phyloP scores from a whole-genome alignment of 2,113 vertebrate genomes.

The Promerops cafer region DNA sequence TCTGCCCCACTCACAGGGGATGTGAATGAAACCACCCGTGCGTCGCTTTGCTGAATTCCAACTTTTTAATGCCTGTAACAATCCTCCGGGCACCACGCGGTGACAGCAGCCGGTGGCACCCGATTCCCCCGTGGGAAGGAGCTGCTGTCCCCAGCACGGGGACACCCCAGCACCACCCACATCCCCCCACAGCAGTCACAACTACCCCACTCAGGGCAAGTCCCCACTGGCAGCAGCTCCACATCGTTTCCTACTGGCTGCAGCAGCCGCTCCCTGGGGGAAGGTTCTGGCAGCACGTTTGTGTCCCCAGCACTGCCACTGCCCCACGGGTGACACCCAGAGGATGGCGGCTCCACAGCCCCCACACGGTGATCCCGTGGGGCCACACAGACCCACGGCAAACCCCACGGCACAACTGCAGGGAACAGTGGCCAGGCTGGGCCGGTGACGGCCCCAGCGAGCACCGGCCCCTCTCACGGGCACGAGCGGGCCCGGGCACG shows the following conservation, averaged over 20 bases:
- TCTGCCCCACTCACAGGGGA: background rate
- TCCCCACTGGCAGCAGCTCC: background rate
- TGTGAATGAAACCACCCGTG: background rate
- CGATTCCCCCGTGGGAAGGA: fast-evolving
- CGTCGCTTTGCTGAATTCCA: background rate
- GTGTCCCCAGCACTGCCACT: background rate
- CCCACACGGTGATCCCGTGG: fast-evolving
- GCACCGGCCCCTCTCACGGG: background rate
- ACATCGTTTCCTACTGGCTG: background rate
- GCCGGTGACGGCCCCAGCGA: fast-evolving
- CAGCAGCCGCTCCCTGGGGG: background rate
- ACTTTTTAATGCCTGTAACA: background rate
- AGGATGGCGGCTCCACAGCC: fast-evolving
- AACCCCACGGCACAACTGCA: background rate
- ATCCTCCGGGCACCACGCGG: background rate
- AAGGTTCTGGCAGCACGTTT: background rate
- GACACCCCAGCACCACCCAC: background rate
- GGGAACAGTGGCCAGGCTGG: background rate
- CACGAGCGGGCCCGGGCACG: fast-evolving
- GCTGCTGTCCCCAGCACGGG: fast-evolving
- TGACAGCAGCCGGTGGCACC: background rate
- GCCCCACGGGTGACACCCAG: background rate
- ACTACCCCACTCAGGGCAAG: background rate
- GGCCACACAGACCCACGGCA: background rate
- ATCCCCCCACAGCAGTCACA: background rate